Percentiles rank a stretch among this genome's conserved stretches.
phyloP scores from a whole-genome alignment of 2,113 vertebrate species.

The Pterocles orientalis region DNA sequence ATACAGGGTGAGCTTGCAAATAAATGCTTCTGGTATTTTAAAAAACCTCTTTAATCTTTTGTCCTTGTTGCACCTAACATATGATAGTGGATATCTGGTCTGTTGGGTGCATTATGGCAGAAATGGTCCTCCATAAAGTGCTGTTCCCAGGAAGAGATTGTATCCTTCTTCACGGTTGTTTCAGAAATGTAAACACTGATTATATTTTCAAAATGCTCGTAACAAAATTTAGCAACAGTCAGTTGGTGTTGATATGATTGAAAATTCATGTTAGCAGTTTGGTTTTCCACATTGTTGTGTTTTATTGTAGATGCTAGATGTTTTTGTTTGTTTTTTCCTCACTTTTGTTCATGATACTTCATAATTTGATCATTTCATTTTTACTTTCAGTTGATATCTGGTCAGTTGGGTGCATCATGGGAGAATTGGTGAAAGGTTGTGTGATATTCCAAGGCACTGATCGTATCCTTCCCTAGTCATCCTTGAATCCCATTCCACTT shows the following conservation, averaged over 20 bases:
- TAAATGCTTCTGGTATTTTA: neutral
- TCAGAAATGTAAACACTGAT: neutral
- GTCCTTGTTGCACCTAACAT: conserved; percentile 72
- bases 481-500: conserved; percentile 58
- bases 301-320: conserved; percentile 61
- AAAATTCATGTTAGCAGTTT: conserved; percentile 52
- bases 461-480: conserved; percentile 91
- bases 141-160: conserved; percentile 90
- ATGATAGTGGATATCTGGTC: conserved; percentile 92
- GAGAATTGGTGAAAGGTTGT: conserved; percentile 98
- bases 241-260: conserved; percentile 27
- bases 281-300: conserved; percentile 70
- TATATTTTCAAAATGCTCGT: neutral
- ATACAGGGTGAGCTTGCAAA: neutral
- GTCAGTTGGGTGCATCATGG: conserved; percentile 99
- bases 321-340: conserved; percentile 55
- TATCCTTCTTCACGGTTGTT: conserved; percentile 79
- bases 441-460: conserved; percentile 99
- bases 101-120: conserved; percentile 88
- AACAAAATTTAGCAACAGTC: neutral
- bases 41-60: conserved; percentile 72
- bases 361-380: conserved; percentile 85
- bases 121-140: conserved; percentile 91
- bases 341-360: conserved; percentile 77
- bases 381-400: conserved; percentile 98